phyloP scores from a whole-genome alignment of 2,888 invertebrate species.

The Cotesia congregata region DNA sequence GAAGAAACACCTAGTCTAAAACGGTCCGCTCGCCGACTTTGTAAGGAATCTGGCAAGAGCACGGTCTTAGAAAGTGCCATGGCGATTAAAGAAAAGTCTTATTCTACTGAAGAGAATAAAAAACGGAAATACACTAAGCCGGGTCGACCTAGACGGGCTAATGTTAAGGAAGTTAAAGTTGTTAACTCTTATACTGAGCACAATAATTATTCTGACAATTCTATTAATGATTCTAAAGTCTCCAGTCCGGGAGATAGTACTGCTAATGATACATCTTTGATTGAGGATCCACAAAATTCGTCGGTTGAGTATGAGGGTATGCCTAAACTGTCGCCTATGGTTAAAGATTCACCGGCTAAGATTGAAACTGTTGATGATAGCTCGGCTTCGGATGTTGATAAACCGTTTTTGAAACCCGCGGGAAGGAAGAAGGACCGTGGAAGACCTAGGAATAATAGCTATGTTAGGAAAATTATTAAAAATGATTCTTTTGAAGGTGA shows the following conservation, averaged over 20 bases:
- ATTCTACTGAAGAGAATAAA: conserved; percentile 70
- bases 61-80: conserved; percentile 80
- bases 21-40: conserved; percentile 76
- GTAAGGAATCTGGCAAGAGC: conserved; percentile 73
- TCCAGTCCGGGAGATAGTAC: conserved; percentile 51
- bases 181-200: conserved; percentile 49
- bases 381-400: conserved; percentile 57
- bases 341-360: conserved; percentile 55
- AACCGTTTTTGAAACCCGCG: conserved; percentile 64
- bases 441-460: conserved; percentile 54
- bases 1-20: conserved; percentile 72
- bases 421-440: conserved; percentile 60
- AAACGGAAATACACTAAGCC: conserved; percentile 63
- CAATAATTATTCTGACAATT: conserved; percentile 54
- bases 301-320: conserved; percentile 64
- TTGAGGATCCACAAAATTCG: conserved; percentile 55
- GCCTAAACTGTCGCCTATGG: conserved; percentile 67
- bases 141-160: conserved; percentile 63
- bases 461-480: conserved; percentile 61
- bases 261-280: conserved; percentile 37
- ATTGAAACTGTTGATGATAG: conserved; percentile 59
- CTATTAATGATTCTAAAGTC: conserved; percentile 57
- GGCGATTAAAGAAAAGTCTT: conserved; percentile 81
- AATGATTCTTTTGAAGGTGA: conserved; percentile 60
- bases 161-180: conserved; percentile 51